A percentile compares a stretch with the other conserved stretches of the same genome.
Conservation (phyloP, 2,888 invertebrate species). For the Neoaliturus tenellus region DNA sequence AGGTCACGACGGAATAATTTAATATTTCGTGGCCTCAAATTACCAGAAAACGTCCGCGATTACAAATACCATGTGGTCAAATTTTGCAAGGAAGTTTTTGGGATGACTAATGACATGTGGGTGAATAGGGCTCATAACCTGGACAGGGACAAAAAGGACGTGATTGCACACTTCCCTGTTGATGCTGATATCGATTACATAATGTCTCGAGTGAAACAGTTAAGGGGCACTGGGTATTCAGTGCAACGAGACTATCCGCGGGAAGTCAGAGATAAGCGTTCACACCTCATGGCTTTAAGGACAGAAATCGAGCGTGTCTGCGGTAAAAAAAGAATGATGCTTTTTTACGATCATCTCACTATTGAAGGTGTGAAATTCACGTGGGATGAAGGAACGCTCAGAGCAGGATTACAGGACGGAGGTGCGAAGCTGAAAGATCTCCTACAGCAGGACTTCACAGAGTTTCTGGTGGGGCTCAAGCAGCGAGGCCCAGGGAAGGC, state of each 20-base stretch:
- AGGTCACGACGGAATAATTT: background rate
- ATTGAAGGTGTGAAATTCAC: background rate
- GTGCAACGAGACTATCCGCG: background rate
- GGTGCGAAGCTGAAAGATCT: background rate
- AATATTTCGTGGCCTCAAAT: background rate
- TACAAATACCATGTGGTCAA: background rate
- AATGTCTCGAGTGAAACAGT: background rate
- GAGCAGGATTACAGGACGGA: background rate
- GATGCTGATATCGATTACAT: background rate
- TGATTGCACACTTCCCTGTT: background rate
- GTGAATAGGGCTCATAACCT: background rate
- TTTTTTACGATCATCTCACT: background rate
- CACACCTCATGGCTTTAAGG: background rate
- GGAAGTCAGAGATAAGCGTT: background rate
- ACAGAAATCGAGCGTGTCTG: background rate
- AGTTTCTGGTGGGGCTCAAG: background rate
- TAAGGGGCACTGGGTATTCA: background rate
- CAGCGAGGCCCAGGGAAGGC: background rate
- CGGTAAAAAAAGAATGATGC: background rate
- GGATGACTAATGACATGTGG: background rate
- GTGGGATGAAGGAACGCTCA: background rate
- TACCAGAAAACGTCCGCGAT: background rate
- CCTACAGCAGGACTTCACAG: background rate
- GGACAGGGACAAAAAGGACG: background rate
- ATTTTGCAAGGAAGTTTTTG: background rate